Evolutionary conservation across 1,140 invertebrate species (phyloP), one percentile per base, ranked within the genome.

Genomic region (Orussus abietinus): DNA sequence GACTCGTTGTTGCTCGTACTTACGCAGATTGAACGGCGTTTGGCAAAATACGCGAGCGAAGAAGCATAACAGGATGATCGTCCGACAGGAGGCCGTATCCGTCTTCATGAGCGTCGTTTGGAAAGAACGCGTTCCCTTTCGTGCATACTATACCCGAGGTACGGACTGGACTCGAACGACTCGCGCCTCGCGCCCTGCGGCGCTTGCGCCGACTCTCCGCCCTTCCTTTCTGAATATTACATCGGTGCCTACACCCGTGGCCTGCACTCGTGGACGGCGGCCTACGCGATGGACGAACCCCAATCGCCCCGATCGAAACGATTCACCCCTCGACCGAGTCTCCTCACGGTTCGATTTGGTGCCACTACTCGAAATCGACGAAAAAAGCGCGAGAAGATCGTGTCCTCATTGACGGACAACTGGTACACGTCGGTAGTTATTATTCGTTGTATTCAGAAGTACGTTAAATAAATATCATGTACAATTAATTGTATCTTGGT

Each of bases 141-240:
- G n/a, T n/a, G n/a, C n/a, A n/a, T n/a, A n/a, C n/a, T n/a, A n/a
- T n/a, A n/a, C n/a, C n/a, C 14, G 43, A 36, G 31, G 32, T 20
- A 9, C 33, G 29, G 10, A 9, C 32, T 17, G 41, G 19, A 22
- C 33, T 20, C 12, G 22, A 17, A 47, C 30, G 32, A 38, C 30
- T 49, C 42, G 64, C 64, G 66, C 60, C 60, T 67, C n/a, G 64
- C 64, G 66, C 64, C 40, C 18, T 12, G 19, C 30, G 12, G 13
- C 4, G 52, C 42, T 42, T 36, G 13, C 38, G 33, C 43, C 13
- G 31, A 53, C 32, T 31, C 39, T 35, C 39, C 41, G n/a, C n/a
- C n/a, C n/a, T n/a, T n/a, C n/a, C n/a, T n/a, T 57, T 61, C 63
- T 70, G 43, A 67, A 70, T 67, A 64, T 66, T 68, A 42, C 49